Conservation (phyloP, 2,113 vertebrate genomes). For the Halichoerus grypus region DNA sequence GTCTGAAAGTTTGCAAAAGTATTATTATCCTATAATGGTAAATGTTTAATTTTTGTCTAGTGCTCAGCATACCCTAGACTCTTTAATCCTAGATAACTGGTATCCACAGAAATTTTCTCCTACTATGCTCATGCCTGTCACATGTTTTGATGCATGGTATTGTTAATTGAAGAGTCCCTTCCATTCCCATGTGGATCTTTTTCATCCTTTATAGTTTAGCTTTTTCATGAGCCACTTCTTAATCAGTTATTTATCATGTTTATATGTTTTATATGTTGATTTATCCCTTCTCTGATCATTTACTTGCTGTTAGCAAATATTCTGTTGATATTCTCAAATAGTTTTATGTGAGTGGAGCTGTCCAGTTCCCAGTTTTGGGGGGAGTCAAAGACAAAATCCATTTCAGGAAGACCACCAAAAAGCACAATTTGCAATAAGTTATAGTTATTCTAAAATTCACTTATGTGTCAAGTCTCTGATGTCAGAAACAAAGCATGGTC, state of each 20-base stretch:
- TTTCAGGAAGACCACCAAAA: neutral
- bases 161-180: neutral
- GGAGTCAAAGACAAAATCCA: neutral
- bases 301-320: neutral
- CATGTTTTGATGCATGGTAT: neutral
- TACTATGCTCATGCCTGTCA: neutral
- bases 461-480: neutral
- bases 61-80: neutral
- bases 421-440: neutral
- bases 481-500: neutral
- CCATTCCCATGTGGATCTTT: neutral
- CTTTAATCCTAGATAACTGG: neutral
- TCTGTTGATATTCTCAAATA: neutral
- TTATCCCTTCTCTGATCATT: neutral
- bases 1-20: neutral
- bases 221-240: neutral
- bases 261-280: neutral
- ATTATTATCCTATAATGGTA: neutral
- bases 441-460: constrained; percentile 4
- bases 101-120: neutral
- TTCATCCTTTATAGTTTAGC: neutral
- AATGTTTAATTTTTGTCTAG: neutral
- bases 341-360: neutral
- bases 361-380: neutral
- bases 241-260: neutral